A percentile compares a stretch with the other conserved stretches of the same genome.
Evolutionary conservation across 2,113 vertebrate species (phyloP).

Genomic region (Chiloscyllium plagiosum): DNA sequence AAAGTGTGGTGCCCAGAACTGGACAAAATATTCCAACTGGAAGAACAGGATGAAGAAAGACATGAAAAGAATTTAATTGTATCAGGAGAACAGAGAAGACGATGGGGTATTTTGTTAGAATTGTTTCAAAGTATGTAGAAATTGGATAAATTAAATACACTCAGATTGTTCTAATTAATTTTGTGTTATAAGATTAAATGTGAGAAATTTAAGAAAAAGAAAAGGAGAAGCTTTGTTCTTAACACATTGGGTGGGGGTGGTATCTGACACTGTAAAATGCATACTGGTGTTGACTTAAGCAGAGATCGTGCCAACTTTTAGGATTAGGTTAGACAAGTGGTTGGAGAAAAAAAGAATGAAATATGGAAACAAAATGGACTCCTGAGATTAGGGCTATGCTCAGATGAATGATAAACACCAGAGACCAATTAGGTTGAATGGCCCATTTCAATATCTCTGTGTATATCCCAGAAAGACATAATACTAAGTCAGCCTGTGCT

Average conservation of each 20-base stretch:
- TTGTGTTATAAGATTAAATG: not conserved
- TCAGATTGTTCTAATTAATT: not conserved
- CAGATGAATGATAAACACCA: not conserved
- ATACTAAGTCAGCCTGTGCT: not conserved
- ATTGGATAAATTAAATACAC: not conserved
- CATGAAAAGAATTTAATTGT: not conserved
- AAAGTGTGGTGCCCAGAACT: no score
- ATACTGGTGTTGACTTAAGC: not conserved
- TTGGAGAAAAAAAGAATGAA: not conserved
- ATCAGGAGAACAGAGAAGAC: not conserved
- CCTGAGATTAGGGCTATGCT: not conserved
- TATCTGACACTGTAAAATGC: not conserved
- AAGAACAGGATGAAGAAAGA: not conserved
- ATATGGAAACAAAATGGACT: not conserved
- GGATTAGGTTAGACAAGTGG: not conserved
- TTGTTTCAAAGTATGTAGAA: not conserved
- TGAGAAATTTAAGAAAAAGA: not conserved
- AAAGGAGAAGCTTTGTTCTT: not conserved
- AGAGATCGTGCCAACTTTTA: not conserved
- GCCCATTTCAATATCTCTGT: not conserved
- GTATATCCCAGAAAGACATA: not conserved
- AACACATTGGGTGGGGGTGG: not conserved
- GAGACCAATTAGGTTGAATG: not conserved
- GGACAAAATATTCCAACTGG: no score
- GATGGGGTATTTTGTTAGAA: not conserved